Base-by-base conservation (phyloP, 2,113 vertebrate species). In the Ursus arctos region DNA sequence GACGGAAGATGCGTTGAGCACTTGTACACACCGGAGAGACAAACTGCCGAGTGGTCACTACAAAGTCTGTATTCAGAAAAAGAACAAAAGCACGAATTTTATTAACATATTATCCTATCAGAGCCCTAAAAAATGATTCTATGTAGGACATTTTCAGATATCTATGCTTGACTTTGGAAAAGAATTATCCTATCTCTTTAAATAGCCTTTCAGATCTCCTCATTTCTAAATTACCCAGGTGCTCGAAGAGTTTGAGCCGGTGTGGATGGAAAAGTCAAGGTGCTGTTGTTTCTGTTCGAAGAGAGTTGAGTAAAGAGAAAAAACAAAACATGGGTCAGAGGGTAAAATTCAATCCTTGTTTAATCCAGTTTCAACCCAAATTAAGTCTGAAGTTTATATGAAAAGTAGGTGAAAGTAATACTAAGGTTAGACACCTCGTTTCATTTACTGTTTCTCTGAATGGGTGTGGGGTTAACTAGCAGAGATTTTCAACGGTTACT, bases 71-170 rank as follows among this genome's bases (percentile, higher is more conserved):
- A 76, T 61, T 89, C 12, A 74, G 28, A 88, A 90, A 88, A 94
- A 36, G 18, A 71, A 86, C 76, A 72, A 57, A 76, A 82, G 28
- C 19, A 19, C 55, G 63, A 7, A 59, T 88, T 72, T 88, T 71
- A 88, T 77, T 91, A 84, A 28, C 8, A 49, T 47, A 61, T 26
- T 15, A 84, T 53, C 24, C 7, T 49, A n/a, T 14, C 3, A 43
- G 88, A 69, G 65, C 12, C 31, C 65, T 88, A 55, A 93, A 93
- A 47, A 97, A 49, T 61, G 33, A 90, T 91, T 85, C 61, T 72
- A 9, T 85, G n/a, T 59, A 84, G 47, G 92, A 92, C 14, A 26
- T 65, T 88, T 93, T 74, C 18, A 74, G 71, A 24, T 85, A 67
- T 26, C 24, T 61, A 61, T 51, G 11, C 65, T 55, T 77, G 72